Base-by-base conservation (phyloP, 2,113 vertebrate genomes). In the Trematomus loennbergii region DNA sequence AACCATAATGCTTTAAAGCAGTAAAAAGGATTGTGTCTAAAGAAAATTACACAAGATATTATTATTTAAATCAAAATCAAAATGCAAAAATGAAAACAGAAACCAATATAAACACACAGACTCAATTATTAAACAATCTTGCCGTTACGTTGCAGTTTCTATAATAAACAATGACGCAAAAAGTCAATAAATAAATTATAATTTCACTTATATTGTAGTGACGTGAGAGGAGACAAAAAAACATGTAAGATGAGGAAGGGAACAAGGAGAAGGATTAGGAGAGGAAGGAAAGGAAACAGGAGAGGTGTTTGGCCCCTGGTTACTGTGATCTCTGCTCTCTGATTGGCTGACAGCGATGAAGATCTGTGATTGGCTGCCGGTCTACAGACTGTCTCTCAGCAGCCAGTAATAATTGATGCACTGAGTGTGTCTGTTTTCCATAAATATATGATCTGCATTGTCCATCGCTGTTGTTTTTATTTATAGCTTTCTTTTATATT, bases 401-500 rank as follows among this genome's bases (percentile, higher is more conserved):
- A 79, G 58, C 81, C 83, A 87, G 73, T 73, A 86, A 87, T 91
- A 88, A 86, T 90, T 89, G 45, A 90, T 86, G 66, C 49, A 48
- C 7, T 18, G 60, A n/a, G 58, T 60, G 58, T 11, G 40, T 63
- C 17, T 40, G 60, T 62, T 40, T 62, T 15, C 43, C 61, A 64
- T 61, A 64, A 64, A 64, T 22, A 64, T 40, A 40, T 46, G 20
- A 13, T 57, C 54, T 7, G 46, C 61, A 40, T 40, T 40, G 36
- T 46, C 8, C 61, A 8, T 36, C 17, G 11, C 9, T 15, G 36
- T 40, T 40, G 7, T 40, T 48, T 22, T 48, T 46, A 45, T 25
- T 64, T 40, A 46, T 64, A 43, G 25, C 61, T 64, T 16, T 17
- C 5, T 33, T 29, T 59, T 29, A 33, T 43, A 1, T n/a, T 1